Percentiles rank a stretch among this genome's conserved stretches.
Evolutionary conservation across 2,888 invertebrate species (phyloP).

Genomic region (Dynastes grantii): DNA sequence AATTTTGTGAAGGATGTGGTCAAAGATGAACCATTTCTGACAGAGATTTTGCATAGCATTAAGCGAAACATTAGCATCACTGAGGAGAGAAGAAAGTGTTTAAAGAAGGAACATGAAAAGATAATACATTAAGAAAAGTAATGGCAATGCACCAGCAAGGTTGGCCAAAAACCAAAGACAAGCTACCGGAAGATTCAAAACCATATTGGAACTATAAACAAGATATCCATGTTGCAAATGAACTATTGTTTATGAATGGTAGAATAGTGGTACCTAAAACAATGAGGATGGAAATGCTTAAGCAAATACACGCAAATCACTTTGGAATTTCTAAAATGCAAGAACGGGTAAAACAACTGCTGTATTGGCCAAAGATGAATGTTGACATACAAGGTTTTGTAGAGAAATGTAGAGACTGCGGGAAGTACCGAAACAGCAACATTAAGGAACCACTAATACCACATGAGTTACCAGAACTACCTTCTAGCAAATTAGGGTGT

Average conservation of each 20-base stretch:
- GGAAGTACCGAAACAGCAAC: not conserved
- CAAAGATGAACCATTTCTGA: not conserved
- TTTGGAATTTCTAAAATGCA: not conserved
- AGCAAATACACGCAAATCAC: not conserved
- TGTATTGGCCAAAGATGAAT: no score
- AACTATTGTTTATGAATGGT: not conserved
- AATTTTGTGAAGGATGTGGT: not conserved
- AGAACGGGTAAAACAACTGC: not conserved
- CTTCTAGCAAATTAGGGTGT: slow-evolving; percentile 3
- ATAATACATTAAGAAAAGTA: not conserved
- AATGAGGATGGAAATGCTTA: not conserved
- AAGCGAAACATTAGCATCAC: not conserved
- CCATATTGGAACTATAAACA: not conserved
- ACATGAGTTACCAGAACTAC: not conserved
- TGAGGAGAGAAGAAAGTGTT: not conserved
- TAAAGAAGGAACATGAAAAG: not conserved
- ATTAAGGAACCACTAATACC: not conserved
- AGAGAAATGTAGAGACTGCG: not conserved
- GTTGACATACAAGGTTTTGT: no score
- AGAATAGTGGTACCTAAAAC: not conserved
- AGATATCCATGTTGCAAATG: not conserved
- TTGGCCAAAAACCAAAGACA: not conserved
- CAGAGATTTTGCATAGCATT: no score
- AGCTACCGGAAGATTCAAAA: not conserved
- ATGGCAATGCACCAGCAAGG: no score